Conservation (phyloP, 2,113 vertebrate species). For the Nicator chloris region DNA sequence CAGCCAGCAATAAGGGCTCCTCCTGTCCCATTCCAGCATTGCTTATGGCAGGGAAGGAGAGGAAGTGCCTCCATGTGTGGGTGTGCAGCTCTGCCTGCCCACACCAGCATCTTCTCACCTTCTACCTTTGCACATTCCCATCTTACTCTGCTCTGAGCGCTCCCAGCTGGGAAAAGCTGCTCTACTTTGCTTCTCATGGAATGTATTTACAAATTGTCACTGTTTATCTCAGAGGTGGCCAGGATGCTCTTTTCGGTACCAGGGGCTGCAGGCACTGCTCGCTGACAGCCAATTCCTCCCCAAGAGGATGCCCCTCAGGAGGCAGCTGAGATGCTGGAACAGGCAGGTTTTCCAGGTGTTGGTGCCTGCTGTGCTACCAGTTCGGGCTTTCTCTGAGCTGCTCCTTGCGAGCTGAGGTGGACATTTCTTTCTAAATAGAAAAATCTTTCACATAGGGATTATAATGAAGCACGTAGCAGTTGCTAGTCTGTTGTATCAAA, state of each 20-base stretch:
- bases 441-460: accelerated
- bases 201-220: accelerated
- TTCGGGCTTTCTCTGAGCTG: neutral
- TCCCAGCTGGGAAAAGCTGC: neutral
- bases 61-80: accelerated
- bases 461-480: neutral
- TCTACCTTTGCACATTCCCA: neutral
- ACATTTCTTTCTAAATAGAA: neutral
- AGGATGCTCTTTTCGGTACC: accelerated
- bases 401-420: neutral
- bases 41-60: neutral
- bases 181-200: neutral
- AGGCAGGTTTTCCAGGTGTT: neutral
- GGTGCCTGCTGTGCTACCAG: accelerated
- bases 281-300: accelerated
- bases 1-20: neutral
- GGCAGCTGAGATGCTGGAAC: neutral
- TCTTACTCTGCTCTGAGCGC: accelerated
- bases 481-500: neutral
- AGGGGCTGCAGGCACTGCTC: too few relatives aligned
- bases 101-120: accelerated
- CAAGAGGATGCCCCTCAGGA: neutral
- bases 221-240: neutral
- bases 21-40: accelerated
- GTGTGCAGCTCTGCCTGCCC: neutral